These are phyloP conservation scores for Oncorhynchus masou DNA, from an alignment of 2,113 vertebrate species.

Conservation along the genomic window DNA sequence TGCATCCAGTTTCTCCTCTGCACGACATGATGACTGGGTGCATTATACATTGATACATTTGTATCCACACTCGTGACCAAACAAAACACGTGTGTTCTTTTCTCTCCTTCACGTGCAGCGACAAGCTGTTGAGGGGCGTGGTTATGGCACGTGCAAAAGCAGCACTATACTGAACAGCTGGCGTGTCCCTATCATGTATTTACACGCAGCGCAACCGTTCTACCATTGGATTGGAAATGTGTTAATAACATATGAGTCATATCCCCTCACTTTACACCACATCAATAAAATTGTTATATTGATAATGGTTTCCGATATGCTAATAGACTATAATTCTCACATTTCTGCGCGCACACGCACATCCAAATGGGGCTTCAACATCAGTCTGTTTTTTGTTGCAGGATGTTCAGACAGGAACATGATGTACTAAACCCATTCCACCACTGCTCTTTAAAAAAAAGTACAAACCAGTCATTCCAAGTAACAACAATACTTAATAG, in stretches of 20 bases:
- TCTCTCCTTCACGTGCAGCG: constrained; percentile 46
- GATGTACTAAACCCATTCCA: constrained; percentile 38
- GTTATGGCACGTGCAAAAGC: constrained; percentile 41
- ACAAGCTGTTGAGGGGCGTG: constrained; percentile 50
- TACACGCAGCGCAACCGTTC: neutral
- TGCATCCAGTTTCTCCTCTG: neutral
- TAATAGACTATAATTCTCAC: constrained; percentile 17
- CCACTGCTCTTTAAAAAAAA: neutral
- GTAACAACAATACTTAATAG: neutral
- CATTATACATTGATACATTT: neutral
- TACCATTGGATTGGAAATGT: too few relatives aligned
- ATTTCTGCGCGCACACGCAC: constrained; percentile 34
- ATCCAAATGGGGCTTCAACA: neutral
- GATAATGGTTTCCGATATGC: neutral
- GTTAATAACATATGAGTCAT: too few relatives aligned
- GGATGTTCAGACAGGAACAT: constrained; percentile 46
- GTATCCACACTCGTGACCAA: constrained; percentile 47
- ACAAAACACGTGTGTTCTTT: constrained; percentile 56
- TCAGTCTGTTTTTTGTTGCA: neutral
- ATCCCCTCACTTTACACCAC: neutral
- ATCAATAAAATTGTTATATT: neutral
- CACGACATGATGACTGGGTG: neutral
- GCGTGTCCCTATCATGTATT: neutral
- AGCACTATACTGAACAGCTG: neutral
- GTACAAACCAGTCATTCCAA: neutral